Evolutionary conservation across 2,113 vertebrate genomes (phyloP).

Genomic region (Shinisaurus crocodilurus): DNA sequence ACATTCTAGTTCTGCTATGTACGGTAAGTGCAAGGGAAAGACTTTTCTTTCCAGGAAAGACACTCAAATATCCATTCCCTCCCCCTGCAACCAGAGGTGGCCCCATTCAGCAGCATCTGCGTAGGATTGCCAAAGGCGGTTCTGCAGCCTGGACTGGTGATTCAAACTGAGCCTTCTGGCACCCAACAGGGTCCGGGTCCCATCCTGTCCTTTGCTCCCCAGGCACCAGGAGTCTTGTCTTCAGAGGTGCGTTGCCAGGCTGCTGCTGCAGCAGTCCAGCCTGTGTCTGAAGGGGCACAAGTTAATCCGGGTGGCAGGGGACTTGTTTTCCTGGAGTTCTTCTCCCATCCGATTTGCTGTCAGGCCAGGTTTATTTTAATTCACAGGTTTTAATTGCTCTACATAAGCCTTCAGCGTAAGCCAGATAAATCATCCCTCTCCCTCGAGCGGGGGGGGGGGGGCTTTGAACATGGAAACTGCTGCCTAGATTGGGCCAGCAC

Average conservation of each 20-base stretch:
- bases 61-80: too few species aligned
- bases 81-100: too few species aligned
- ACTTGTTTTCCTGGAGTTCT: conserved; percentile 36
- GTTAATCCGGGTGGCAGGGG: conserved; percentile 37
- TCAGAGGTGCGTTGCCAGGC: background rate
- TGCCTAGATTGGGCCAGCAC: background rate
- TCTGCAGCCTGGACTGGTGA: background rate
- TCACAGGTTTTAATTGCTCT: conserved; percentile 67
- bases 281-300: conserved; percentile 52
- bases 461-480: background rate
- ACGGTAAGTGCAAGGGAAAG: background rate
- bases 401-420: conserved; percentile 57
- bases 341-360: conserved; percentile 60
- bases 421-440: conserved; percentile 39
- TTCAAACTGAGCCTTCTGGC: background rate
- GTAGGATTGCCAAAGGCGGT: background rate
- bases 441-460: background rate
- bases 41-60: background rate
- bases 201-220: too few species aligned
- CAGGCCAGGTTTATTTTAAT: conserved; percentile 55
- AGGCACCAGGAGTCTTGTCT: background rate
- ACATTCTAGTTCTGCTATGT: background rate
- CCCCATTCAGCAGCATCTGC: too few species aligned
- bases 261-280: conserved; percentile 13
- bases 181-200: background rate